phyloP scores from a whole-genome alignment of 2,888 invertebrate species.

The Disparrhopalites patrizii region DNA sequence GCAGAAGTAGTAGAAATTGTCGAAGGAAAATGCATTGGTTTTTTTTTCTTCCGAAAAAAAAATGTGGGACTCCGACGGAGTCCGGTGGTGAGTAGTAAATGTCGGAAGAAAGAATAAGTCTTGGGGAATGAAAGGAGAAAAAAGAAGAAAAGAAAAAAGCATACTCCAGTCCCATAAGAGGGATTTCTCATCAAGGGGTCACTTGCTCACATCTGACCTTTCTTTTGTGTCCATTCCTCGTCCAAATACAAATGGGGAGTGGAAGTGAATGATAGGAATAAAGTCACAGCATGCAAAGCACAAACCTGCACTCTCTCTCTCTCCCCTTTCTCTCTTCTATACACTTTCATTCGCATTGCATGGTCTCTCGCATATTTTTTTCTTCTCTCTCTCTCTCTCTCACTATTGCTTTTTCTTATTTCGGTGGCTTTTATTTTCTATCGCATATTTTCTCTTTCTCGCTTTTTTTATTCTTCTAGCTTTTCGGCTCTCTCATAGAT shows the following conservation, averaged over 20 bases:
- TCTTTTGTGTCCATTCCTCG: slow-evolving; percentile 12
- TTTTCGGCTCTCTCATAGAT: not conserved
- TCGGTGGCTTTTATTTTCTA: too few species aligned
- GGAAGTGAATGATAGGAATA: slow-evolving; percentile 5
- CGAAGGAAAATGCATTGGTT: too few species aligned
- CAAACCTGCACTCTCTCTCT: too few species aligned
- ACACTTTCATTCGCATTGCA: too few species aligned
- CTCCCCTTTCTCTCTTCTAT: not conserved
- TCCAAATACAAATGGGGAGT: not conserved
- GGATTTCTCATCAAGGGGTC: slow-evolving; percentile 32
- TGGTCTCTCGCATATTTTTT: too few species aligned
- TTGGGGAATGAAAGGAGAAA: not conserved
- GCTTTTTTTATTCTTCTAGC: not conserved
- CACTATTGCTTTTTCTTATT: not conserved
- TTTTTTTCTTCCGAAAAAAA: not conserved
- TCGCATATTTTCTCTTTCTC: too few species aligned
- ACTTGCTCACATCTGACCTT: slow-evolving; percentile 30
- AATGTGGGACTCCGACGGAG: not conserved
- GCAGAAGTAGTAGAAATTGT: too few species aligned
- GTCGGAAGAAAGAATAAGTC: not conserved
- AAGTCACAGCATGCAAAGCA: too few species aligned
- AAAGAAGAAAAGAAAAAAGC: not conserved
- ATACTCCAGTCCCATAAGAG: slow-evolving; percentile 19
- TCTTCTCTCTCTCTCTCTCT: slow-evolving; percentile 1
- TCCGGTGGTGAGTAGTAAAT: not conserved